Evolutionary conservation across 2,888 invertebrate species (phyloP).

Genomic region (Aphodius sticticus): DNA sequence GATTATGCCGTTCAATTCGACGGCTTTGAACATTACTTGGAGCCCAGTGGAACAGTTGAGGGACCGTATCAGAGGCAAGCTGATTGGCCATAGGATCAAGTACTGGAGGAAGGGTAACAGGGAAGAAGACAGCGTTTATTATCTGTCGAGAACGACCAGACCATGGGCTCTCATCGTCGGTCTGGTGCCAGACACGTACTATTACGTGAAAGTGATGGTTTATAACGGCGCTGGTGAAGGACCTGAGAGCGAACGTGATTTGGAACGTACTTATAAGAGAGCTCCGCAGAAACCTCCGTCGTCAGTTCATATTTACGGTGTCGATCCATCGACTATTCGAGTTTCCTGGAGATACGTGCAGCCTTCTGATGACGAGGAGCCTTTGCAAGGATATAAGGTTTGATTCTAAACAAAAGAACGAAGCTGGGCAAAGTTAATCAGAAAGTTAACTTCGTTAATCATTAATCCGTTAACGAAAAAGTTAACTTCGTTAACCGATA

Average conservation of each 20-base stretch:
- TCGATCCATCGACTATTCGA: slow-evolving; percentile 86
- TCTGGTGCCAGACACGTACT: slow-evolving; percentile 90
- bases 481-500: too few species aligned
- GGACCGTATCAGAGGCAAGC: slow-evolving; percentile 84
- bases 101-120: slow-evolving; percentile 84
- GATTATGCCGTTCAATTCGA: slow-evolving; percentile 86
- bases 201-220: slow-evolving; percentile 93
- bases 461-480: too few species aligned
- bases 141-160: slow-evolving; percentile 82
- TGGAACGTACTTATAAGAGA: slow-evolving; percentile 86
- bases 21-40: slow-evolving; percentile 93
- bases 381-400: slow-evolving; percentile 91
- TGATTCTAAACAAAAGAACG: slow-evolving; percentile 23
- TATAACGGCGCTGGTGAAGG: slow-evolving; percentile 97
- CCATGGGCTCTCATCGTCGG: slow-evolving; percentile 93
- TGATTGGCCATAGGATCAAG: slow-evolving; percentile 92
- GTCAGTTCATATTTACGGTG: slow-evolving; percentile 83
- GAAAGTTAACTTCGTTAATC: too few species aligned
- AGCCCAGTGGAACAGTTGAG: slow-evolving; percentile 83
- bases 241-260: slow-evolving; percentile 88
- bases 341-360: slow-evolving; percentile 96
- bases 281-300: slow-evolving; percentile 96
- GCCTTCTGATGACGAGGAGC: slow-evolving; percentile 90
- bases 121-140: slow-evolving; percentile 83
- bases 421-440: too few species aligned